Conservation (phyloP, 2,113 vertebrate genomes). For the Apeltes quadracus region DNA sequence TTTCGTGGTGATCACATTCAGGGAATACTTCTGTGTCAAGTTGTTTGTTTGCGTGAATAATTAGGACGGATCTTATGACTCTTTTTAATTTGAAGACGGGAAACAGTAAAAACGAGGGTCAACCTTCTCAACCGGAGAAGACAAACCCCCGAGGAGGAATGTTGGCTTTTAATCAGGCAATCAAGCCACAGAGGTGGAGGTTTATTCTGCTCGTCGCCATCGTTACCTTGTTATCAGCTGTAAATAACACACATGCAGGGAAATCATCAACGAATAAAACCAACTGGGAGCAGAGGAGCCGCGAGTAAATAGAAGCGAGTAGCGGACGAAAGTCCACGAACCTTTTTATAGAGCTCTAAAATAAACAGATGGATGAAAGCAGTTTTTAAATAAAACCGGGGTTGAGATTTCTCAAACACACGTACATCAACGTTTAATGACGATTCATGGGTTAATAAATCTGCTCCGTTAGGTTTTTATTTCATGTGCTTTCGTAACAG, state of each 20-base stretch:
- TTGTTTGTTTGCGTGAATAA: neutral
- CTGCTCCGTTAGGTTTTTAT: too few relatives aligned
- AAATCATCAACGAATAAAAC: neutral
- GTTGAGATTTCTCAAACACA: neutral
- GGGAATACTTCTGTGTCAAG: neutral
- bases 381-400: neutral
- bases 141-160: neutral
- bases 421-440: too few relatives aligned
- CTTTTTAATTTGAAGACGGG: slow-evolving; percentile 5
- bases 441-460: too few relatives aligned
- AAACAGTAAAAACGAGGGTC: neutral
- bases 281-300: neutral
- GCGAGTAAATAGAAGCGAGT: too few relatives aligned
- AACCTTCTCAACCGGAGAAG: neutral
- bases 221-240: neutral
- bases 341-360: too few relatives aligned
- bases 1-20: neutral
- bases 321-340: too few relatives aligned
- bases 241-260: too few relatives aligned
- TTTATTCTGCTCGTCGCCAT: neutral
- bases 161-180: neutral
- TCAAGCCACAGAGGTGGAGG: neutral
- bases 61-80: neutral
- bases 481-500: too few relatives aligned
- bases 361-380: too few relatives aligned